Percentiles rank a stretch among this genome's conserved stretches.
phyloP scores from a whole-genome alignment of 1,140 invertebrate genomes.

The Metopolophium dirhodum region DNA sequence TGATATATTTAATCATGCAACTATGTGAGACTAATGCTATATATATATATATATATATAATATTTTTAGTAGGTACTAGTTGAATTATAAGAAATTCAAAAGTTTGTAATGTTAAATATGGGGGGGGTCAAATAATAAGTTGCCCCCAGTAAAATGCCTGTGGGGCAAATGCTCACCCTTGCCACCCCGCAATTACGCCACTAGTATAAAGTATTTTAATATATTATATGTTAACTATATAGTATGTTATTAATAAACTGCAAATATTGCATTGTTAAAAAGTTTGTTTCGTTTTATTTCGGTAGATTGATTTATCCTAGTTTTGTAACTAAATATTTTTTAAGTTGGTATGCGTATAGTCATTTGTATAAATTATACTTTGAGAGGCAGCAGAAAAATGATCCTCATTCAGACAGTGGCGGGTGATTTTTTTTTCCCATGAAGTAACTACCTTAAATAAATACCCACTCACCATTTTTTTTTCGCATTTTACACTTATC shows the following conservation, averaged over 20 bases:
- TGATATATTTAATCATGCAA: constrained; percentile 12
- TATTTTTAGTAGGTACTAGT: background rate
- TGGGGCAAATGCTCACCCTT: background rate
- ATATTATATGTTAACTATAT: constrained; percentile 2
- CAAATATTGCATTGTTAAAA: background rate
- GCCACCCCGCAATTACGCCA: background rate
- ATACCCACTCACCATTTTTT: no score
- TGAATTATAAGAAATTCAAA: background rate
- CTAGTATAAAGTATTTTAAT: background rate
- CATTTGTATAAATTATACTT: background rate
- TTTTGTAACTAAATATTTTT: background rate
- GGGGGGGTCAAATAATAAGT: background rate
- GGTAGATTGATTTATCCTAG: background rate
- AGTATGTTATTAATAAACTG: background rate
- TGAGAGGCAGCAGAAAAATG: background rate
- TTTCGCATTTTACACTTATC: no score
- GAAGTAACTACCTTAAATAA: no score
- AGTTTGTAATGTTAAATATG: background rate
- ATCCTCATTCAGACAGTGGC: background rate
- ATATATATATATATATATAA: background rate
- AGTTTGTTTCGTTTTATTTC: background rate
- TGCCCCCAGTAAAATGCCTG: background rate
- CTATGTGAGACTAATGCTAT: background rate
- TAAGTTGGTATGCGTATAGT: background rate
- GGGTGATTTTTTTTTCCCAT: no score